Conservation (phyloP, 2,888 invertebrate species). For the Ormyrus thymus region DNA sequence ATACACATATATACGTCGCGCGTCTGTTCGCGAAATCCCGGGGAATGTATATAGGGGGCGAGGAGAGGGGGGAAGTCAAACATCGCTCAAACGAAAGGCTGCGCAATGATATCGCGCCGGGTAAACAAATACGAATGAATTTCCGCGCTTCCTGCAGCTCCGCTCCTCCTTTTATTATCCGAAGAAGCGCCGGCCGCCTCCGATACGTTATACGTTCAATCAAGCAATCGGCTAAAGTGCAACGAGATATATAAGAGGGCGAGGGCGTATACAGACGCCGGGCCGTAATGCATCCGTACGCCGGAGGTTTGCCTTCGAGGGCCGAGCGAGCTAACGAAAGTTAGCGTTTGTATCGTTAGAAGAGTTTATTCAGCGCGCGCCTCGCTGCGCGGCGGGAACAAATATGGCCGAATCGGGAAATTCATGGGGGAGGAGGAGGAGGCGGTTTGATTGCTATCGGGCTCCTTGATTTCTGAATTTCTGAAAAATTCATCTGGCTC, state of each 20-base stretch:
- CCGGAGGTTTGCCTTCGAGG: neutral
- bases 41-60: no score
- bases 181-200: neutral
- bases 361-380: conserved; percentile 4
- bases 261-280: neutral
- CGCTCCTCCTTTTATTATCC: neutral
- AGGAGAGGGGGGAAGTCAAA: conserved; percentile 24
- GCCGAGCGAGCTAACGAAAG: conserved; percentile 9
- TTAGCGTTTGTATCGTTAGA: conserved; percentile 23
- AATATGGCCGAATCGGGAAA: neutral
- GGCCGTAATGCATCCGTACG: no score
- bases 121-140: conserved; percentile 58
- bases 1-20: neutral
- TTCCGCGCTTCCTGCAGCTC: conserved; percentile 43
- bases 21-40: no score
- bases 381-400: neutral
- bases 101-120: conserved; percentile 52
- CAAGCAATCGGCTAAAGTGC: conserved; percentile 63
- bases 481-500: no score
- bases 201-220: conserved; percentile 58
- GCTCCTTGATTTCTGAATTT: no score
- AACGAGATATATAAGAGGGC: conserved; percentile 38
- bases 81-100: conserved; percentile 49
- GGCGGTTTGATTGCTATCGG: no score
- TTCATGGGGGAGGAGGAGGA: no score